Evolutionary conservation across 1,140 invertebrate species (phyloP).

Genomic region (Meloidogyne chitwoodi): DNA sequence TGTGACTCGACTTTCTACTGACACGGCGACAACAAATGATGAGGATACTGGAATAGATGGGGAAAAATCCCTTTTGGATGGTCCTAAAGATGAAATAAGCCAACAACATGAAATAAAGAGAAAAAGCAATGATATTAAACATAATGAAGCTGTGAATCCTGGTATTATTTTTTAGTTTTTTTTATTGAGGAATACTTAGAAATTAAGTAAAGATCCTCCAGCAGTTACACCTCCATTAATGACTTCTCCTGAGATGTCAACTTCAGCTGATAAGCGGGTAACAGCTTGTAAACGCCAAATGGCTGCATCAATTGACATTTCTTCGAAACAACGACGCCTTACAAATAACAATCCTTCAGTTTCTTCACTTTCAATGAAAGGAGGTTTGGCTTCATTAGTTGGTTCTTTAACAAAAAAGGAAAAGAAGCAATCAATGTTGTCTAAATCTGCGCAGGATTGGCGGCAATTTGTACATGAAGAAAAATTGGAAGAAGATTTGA

Average conservation of each 20-base stretch:
- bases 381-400: background rate
- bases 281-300: background rate
- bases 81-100: background rate
- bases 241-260: background rate
- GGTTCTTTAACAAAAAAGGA: background rate
- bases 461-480: conserved; percentile 41
- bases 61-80: background rate
- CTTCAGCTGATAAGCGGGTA: background rate
- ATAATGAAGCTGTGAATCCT: background rate
- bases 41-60: background rate
- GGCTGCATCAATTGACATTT: background rate
- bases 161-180: background rate
- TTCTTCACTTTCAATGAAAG: background rate
- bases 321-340: background rate
- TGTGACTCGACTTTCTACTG: background rate
- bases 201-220: background rate
- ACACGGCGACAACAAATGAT: background rate
- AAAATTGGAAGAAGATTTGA: conserved; percentile 31
- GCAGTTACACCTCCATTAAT: background rate
- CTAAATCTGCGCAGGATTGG: conserved; percentile 35
- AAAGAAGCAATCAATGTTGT: conserved; percentile 17
- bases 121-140: too few species aligned
- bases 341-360: background rate
- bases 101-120: background rate
- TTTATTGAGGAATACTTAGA: background rate